These are phyloP conservation scores for Salvelinus sp. DNA, from an alignment of 2,113 vertebrate species.

Conservation along the genomic window DNA sequence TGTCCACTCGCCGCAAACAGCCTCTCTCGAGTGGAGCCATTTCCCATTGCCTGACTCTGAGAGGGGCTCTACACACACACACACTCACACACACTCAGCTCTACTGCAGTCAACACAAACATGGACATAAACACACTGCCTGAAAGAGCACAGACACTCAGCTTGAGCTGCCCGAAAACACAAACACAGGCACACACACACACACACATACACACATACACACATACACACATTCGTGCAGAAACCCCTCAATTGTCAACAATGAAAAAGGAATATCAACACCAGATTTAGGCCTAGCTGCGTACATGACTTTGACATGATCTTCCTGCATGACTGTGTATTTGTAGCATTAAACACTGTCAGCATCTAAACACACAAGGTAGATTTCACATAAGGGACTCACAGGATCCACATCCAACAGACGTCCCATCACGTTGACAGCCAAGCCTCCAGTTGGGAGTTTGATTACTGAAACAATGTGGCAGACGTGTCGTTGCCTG, in stretches of 20 bases:
- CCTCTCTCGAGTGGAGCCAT: slow-evolving; percentile 46
- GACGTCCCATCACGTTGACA: background rate
- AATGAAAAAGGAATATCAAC: background rate
- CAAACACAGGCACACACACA: slow-evolving; percentile 12
- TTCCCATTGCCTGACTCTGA: slow-evolving; percentile 31
- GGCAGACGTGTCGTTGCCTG: background rate
- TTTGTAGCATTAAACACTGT: background rate
- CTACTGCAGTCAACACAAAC: background rate
- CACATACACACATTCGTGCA: slow-evolving; percentile 22
- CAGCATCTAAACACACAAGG: background rate
- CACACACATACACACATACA: background rate
- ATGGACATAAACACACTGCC: slow-evolving; percentile 3
- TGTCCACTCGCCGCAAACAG: slow-evolving; percentile 42
- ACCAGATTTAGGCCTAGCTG: background rate
- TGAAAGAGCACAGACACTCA: background rate
- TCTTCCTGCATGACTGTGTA: background rate
- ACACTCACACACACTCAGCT: background rate
- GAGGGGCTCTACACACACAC: background rate
- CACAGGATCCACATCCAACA: background rate
- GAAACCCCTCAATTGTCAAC: slow-evolving; percentile 17
- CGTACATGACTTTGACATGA: background rate
- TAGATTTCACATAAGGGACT: background rate
- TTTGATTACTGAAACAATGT: background rate
- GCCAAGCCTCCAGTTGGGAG: background rate
- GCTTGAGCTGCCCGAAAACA: background rate